These are phyloP conservation scores for Mola mola DNA, from an alignment of 2,113 vertebrate species.

Conservation along the genomic window DNA sequence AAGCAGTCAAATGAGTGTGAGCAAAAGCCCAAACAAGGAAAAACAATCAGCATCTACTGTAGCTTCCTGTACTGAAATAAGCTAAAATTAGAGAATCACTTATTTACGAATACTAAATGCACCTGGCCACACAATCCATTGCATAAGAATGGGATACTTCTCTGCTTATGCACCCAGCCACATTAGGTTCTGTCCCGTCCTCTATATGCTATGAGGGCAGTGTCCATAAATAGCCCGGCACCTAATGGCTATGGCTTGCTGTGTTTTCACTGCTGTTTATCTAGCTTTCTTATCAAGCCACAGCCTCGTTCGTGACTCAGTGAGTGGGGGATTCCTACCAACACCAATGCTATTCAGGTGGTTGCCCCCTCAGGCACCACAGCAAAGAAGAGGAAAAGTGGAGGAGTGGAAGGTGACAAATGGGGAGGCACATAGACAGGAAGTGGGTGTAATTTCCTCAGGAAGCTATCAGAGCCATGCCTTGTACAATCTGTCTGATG, in stretches of 20 bases:
- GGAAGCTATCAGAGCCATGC: conserved; percentile 83
- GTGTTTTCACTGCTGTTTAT: conserved; percentile 73
- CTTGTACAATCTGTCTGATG: conserved; percentile 72
- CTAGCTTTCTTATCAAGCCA: conserved; percentile 70
- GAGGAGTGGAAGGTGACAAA: conserved; percentile 58
- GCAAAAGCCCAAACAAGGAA: background rate
- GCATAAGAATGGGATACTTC: conserved; percentile 32
- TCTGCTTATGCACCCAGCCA: conserved; percentile 39
- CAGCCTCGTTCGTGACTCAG: conserved; percentile 58
- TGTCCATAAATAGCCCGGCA: conserved; percentile 64
- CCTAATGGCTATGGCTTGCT: conserved; percentile 60
- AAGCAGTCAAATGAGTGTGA: too few species aligned
- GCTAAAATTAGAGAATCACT: too few species aligned
- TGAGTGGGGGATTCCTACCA: conserved; percentile 61
- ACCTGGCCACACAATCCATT: conserved; percentile 46
- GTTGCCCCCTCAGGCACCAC: conserved; percentile 47
- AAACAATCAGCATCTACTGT: background rate
- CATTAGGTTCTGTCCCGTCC: conserved; percentile 63
- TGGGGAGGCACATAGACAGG: conserved; percentile 73
- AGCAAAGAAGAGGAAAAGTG: conserved; percentile 36
- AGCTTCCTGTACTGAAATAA: conserved; percentile 10
- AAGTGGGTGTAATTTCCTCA: conserved; percentile 86
- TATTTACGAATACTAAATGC: conserved; percentile 19
- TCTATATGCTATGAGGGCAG: conserved; percentile 58
- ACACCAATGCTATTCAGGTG: conserved; percentile 17